Evolutionary conservation across 2,797 vertebrate species (phyloP).

Genomic region (Sebastes oblongus): DNA sequence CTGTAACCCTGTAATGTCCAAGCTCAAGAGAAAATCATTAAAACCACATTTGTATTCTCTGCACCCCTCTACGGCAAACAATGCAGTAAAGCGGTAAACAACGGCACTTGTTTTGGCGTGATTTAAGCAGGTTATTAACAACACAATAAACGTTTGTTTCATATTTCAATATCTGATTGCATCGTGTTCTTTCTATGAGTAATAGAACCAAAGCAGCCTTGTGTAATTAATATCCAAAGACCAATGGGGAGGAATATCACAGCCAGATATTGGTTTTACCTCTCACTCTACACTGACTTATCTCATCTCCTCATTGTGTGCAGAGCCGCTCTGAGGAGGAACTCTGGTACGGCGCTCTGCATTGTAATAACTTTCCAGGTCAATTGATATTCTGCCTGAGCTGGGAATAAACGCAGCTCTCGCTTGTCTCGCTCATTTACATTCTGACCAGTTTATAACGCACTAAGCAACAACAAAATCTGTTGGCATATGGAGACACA

Average conservation of each 20-base stretch:
- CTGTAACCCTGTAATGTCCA: background rate
- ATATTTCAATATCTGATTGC: background rate
- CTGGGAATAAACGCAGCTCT: slow-evolving; percentile 23
- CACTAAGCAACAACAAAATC: slow-evolving; percentile 4
- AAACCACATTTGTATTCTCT: slow-evolving; percentile 34
- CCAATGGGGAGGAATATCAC: slow-evolving; percentile 9
- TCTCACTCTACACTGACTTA: slow-evolving; percentile 39
- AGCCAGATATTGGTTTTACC: slow-evolving; percentile 29
- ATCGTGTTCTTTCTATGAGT: background rate
- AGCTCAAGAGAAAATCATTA: slow-evolving; percentile 32
- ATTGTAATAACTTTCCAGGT: slow-evolving; percentile 48
- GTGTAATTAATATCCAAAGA: slow-evolving; percentile 49
- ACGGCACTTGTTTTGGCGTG: background rate
- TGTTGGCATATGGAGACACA: slow-evolving; percentile 3
- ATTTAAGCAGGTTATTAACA: background rate
- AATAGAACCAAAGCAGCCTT: background rate
- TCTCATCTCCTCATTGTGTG: slow-evolving; percentile 48
- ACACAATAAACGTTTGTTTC: background rate
- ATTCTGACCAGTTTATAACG: slow-evolving; percentile 23
- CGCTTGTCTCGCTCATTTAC: slow-evolving; percentile 40
- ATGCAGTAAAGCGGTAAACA: background rate
- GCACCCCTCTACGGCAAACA: slow-evolving; percentile 6
- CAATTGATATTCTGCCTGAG: slow-evolving; percentile 59
- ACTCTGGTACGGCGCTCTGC: slow-evolving; percentile 24
- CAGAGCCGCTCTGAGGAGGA: slow-evolving; percentile 36